Evolutionary conservation across 2,113 vertebrate species (phyloP).

Genomic region (Pseudopipra pipra): DNA sequence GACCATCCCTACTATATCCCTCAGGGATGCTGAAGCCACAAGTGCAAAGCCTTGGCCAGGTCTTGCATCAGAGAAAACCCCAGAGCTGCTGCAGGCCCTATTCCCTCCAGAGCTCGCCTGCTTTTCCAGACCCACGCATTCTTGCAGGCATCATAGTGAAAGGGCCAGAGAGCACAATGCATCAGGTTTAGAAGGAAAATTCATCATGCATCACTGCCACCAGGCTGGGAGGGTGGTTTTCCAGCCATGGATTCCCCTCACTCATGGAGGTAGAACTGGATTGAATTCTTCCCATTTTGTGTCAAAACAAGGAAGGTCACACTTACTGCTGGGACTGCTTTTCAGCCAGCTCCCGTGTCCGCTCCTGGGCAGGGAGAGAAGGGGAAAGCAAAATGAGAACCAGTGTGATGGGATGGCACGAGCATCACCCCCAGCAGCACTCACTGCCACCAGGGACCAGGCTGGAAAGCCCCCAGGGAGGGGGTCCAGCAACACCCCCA

Average conservation of each 20-base stretch:
- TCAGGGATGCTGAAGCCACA: not conserved
- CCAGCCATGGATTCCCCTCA: not conserved
- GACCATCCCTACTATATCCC: not conserved
- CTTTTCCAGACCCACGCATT: not conserved
- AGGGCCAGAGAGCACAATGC: not conserved
- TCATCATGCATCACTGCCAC: accelerated
- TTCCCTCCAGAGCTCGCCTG: accelerated
- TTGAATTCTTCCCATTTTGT: not conserved
- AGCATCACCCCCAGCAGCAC: not conserved
- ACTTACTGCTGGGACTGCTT: conserved; percentile 97
- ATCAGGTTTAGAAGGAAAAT: not conserved
- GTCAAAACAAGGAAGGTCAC: not conserved
- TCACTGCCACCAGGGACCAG: accelerated
- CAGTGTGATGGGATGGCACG: accelerated
- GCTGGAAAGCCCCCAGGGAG: not conserved
- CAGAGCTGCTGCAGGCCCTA: not conserved
- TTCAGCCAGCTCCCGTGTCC: conserved; percentile 93
- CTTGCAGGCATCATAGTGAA: accelerated
- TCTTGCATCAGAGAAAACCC: not conserved
- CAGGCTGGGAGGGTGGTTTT: not conserved
- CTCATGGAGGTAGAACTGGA: not conserved
- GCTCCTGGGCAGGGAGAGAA: conserved; percentile 81
- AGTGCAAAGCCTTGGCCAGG: not conserved
- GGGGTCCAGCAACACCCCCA: not conserved
- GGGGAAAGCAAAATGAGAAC: not conserved